Base-by-base conservation (phyloP, 2,113 vertebrate species). In the Pelvicachromis taeniatus region DNA sequence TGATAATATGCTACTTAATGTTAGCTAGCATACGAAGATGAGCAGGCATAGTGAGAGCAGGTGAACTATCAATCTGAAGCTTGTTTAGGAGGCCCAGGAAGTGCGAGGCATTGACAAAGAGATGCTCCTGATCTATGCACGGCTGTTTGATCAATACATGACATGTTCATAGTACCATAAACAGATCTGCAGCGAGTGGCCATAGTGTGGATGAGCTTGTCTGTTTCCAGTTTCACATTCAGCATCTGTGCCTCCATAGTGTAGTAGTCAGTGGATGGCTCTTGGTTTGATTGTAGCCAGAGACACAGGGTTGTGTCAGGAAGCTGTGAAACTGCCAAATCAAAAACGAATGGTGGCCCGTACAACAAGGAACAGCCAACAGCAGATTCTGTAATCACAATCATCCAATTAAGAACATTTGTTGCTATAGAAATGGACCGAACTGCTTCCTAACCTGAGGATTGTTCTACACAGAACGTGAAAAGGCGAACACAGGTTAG, bases 1-100 rank as follows among this genome's bases (percentile, higher is more conserved):
- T 35, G 59, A 63, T n/a, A 0, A 3, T n/a, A 33, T 59, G 3
- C 16, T 11, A 59, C 26, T 8, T 33, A 59, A 59, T 58, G 0
- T 63, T 1, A 63, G 31, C n/a, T n/a, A 35, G 31, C 59, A 35
- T n/a, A 2, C 59, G 35, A 63, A 63, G n/a, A 35, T 35, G 31
- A 35, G 31, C 31, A 35, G 29, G 0, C 58, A 19, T 1, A 61
- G 58, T 11, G 9, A 35, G 58, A 35, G 9, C 58, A 35, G 59
- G 31, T 63, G 35, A n/a, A 1, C 59, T 38, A 0, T n/a, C 35
- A 35, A 11, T 61, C 17, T 12, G 1, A 61, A 61, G 1, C 0
- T 33, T 61, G 3, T 61, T 2, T 61, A 2, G 58, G 16, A 33
- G 58, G 16, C 29, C 5, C 56, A 10, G 56, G 29, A 59, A 19